A percentile compares a stretch with the other conserved stretches of the same genome.
Evolutionary conservation across 2,888 invertebrate genomes (phyloP).

Genomic region (Adineta ricciae): DNA sequence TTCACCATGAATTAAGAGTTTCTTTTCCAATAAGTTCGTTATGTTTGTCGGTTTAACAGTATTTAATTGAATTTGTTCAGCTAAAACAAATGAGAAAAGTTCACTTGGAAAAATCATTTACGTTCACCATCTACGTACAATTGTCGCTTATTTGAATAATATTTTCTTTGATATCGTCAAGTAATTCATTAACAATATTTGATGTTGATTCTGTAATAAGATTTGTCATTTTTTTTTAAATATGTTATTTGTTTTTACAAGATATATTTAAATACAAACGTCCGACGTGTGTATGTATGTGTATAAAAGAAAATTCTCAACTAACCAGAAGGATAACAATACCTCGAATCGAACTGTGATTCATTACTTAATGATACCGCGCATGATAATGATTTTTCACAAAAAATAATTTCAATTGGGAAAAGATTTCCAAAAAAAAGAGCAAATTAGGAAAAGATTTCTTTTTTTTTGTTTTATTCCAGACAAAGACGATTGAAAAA

Average conservation of each 20-base stretch:
- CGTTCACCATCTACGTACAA: neutral
- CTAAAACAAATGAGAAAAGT: neutral
- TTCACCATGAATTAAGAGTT: neutral
- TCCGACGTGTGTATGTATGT: neutral
- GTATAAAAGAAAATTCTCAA: neutral
- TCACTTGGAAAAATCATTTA: too few species aligned
- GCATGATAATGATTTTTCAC: neutral
- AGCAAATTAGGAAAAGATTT: neutral
- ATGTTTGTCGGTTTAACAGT: neutral
- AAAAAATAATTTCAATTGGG: neutral
- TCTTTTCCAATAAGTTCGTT: neutral
- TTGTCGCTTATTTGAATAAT: neutral
- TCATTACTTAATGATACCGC: neutral
- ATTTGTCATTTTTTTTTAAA: neutral
- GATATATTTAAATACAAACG: neutral
- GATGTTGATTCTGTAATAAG: neutral
- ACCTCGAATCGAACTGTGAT: neutral
- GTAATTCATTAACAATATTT: neutral
- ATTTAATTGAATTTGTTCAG: neutral
- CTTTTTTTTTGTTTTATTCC: neutral
- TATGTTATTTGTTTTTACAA: neutral
- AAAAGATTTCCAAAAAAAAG: neutral
- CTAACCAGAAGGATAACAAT: neutral
- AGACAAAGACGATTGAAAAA: neutral
- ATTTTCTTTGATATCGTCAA: conserved; percentile 5